Evolutionary conservation across 1,140 invertebrate species (phyloP).

Genomic region (Leptinotarsa undecemlineata): DNA sequence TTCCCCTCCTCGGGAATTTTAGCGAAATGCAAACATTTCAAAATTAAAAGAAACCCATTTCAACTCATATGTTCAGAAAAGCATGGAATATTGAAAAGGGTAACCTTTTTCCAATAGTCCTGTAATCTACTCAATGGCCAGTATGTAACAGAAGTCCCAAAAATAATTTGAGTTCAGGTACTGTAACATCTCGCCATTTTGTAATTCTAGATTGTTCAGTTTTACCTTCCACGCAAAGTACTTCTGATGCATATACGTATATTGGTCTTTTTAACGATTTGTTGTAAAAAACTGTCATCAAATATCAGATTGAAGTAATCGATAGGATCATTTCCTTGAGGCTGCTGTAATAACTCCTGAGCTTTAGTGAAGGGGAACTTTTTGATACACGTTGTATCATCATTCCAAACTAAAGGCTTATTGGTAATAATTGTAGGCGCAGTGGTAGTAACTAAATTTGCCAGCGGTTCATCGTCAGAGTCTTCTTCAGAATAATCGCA

Average conservation of each 20-base stretch:
- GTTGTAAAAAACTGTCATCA: neutral
- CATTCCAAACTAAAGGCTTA: neutral
- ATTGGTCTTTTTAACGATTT: neutral
- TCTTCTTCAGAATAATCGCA: neutral
- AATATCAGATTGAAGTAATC: neutral
- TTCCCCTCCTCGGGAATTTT: neutral
- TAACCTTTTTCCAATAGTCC: slow-evolving; percentile 22
- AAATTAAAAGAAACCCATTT: slow-evolving; percentile 22
- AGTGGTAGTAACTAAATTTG: neutral
- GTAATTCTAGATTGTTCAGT: slow-evolving; percentile 4
- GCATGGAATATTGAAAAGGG: slow-evolving; percentile 8
- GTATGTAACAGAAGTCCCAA: neutral
- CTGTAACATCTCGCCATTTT: neutral
- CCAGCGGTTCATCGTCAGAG: neutral
- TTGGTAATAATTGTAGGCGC: no score
- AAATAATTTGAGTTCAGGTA: neutral
- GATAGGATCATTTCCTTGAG: neutral
- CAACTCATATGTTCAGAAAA: slow-evolving; percentile 23
- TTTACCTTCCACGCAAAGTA: neutral
- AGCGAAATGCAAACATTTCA: slow-evolving; percentile 54
- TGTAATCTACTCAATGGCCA: neutral
- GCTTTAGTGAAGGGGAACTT: neutral
- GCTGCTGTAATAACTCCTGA: neutral
- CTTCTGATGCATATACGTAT: neutral
- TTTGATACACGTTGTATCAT: neutral